These are phyloP conservation scores for Coilia nasus DNA, from an alignment of 2,797 vertebrate genomes.

Conservation along the genomic window DNA sequence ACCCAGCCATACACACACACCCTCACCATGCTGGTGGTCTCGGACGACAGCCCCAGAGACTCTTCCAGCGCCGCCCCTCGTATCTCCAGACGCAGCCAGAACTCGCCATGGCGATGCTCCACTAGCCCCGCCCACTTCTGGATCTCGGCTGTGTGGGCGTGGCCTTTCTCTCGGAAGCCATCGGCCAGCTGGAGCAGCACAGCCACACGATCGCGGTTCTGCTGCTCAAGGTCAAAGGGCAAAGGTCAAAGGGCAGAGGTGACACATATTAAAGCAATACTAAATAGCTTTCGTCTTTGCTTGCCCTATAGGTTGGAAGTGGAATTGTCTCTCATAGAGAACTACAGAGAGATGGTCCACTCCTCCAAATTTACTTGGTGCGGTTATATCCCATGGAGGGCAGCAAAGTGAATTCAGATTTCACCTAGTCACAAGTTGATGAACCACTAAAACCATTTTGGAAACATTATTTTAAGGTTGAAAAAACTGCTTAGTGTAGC, in stretches of 20 bases:
- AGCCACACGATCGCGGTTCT: conserved; percentile 99
- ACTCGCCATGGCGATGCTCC: conserved; percentile 97
- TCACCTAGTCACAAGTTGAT: no score
- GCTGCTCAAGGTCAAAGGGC: conserved; percentile 70
- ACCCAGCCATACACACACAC: not conserved
- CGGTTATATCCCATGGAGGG: no score
- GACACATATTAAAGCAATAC: not conserved
- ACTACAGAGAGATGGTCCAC: no score
- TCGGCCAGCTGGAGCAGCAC: conserved; percentile 98
- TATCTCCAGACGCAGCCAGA: conserved; percentile 98
- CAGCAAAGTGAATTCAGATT: no score
- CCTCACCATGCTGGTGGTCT: conserved; percentile 94
- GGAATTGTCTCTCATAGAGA: no score
- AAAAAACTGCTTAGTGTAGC: no score
- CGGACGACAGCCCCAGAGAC: conserved; percentile 93
- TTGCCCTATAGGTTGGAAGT: no score
- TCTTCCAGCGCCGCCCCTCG: conserved; percentile 96
- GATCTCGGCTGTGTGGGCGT: conserved; percentile 95
- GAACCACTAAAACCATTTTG: no score
- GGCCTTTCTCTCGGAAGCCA: conserved; percentile 98
- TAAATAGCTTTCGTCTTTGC: no score
- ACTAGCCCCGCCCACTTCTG: conserved; percentile 98
- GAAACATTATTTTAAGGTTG: no score
- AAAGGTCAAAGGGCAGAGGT: conserved; percentile 29
- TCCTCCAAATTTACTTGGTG: no score